Percentiles rank a stretch among this genome's conserved stretches.
phyloP scores from a whole-genome alignment of 2,113 vertebrate genomes.

The Indicator maculatus region DNA sequence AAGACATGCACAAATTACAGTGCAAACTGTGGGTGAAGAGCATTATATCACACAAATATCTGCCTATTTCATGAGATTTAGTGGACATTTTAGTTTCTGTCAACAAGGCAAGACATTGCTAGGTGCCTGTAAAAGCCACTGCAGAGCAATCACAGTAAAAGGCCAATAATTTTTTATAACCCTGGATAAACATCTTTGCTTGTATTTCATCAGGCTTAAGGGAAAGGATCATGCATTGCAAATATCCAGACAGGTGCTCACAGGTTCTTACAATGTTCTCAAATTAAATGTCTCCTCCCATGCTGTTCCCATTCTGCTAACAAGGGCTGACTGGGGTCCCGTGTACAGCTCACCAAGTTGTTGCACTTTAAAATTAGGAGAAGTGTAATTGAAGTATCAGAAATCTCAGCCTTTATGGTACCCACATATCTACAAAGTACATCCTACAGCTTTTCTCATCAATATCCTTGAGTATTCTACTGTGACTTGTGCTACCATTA shows the following conservation, averaged over 20 bases:
- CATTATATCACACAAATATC: not conserved
- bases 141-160: not conserved
- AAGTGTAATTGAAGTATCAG: not conserved
- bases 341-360: not conserved
- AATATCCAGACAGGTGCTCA: not conserved
- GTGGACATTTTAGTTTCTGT: not conserved
- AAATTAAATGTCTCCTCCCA: not conserved
- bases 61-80: not conserved
- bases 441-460: not conserved
- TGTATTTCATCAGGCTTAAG: not conserved
- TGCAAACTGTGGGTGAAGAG: not conserved
- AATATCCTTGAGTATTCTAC: not conserved
- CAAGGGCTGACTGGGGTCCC: not conserved
- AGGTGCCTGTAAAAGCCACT: not conserved
- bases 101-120: not conserved
- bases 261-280: not conserved
- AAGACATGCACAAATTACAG: not conserved
- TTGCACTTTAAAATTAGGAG: not conserved
- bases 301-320: not conserved
- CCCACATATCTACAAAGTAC: not conserved
- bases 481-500: not conserved
- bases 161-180: not conserved
- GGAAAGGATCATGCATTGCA: not conserved
- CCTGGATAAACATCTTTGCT: not conserved
- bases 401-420: not conserved